Conservation (phyloP, 2,113 vertebrate genomes). For the Cyprinodon tularosa region DNA sequence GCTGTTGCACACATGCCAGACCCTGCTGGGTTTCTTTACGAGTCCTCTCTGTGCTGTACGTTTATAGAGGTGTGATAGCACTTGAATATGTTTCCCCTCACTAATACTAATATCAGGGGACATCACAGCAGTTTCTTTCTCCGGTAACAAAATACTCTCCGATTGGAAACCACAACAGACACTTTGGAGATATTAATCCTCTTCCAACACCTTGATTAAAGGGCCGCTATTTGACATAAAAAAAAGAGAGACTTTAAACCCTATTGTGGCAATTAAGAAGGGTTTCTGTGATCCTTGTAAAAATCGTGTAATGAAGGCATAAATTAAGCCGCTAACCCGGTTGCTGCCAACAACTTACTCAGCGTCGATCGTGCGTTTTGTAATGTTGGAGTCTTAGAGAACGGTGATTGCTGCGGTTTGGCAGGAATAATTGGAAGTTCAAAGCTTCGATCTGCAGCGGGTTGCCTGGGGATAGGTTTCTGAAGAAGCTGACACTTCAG, state of each 20-base stretch:
- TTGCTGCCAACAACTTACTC: constrained; percentile 41
- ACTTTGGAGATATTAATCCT: constrained; percentile 63
- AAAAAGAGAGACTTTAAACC: constrained; percentile 12
- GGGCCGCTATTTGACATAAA: constrained; percentile 35
- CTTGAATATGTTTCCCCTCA: constrained; percentile 38
- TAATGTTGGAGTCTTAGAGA: constrained; percentile 54
- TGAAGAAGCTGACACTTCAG: constrained; percentile 66
- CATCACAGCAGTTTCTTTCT: constrained; percentile 40
- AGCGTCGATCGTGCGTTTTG: constrained; percentile 49
- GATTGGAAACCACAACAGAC: constrained; percentile 67
- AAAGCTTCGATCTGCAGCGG: constrained; percentile 53
- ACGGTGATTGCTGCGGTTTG: constrained; percentile 60
- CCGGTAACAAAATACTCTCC: constrained; percentile 55
- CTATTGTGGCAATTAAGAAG: background rate
- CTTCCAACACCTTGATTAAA: constrained; percentile 40
- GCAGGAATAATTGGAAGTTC: constrained; percentile 66
- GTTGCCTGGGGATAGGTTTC: constrained; percentile 64
- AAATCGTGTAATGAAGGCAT: constrained; percentile 26
- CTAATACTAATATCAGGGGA: constrained; percentile 53
- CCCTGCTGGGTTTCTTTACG: constrained; percentile 52
- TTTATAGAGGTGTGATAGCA: constrained; percentile 34
- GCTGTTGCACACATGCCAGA: constrained; percentile 43
- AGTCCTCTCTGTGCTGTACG: constrained; percentile 52
- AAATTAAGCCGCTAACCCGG: constrained; percentile 32
- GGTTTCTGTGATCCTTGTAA: constrained; percentile 12